Conservation (phyloP, 2,113 vertebrate species). For the Periophthalmus modestus region DNA sequence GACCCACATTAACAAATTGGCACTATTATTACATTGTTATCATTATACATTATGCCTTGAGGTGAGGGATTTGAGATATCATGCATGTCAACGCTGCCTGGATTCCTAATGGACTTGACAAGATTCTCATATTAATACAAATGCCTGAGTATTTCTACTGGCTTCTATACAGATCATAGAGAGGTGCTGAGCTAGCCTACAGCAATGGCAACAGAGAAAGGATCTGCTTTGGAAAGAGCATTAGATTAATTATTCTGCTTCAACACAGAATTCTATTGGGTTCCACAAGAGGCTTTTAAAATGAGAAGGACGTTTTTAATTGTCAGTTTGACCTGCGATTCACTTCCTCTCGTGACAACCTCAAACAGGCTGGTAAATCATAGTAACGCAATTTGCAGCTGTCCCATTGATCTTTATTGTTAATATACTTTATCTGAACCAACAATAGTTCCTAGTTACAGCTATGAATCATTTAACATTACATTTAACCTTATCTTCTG, state of each 20-base stretch:
- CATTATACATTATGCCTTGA: constrained; percentile 10
- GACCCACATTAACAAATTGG: background rate
- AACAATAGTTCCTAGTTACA: background rate
- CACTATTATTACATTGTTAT: background rate
- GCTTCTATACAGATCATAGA: constrained; percentile 20
- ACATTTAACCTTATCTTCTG: background rate
- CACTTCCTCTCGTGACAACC: constrained; percentile 19
- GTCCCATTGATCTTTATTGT: constrained; percentile 27
- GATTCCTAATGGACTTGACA: constrained; percentile 19
- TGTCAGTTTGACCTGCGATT: constrained; percentile 49
- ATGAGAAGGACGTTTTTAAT: constrained; percentile 55
- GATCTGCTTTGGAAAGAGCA: constrained; percentile 35
- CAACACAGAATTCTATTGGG: constrained; percentile 44
- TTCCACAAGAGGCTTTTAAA: constrained; percentile 53
- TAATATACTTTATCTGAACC: constrained; percentile 30
- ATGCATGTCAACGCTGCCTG: constrained; percentile 23
- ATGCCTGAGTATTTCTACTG: constrained; percentile 32
- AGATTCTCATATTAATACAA: constrained; percentile 37
- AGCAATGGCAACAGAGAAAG: constrained; percentile 28
- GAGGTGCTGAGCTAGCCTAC: constrained; percentile 22
- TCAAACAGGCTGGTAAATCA: constrained; percentile 34
- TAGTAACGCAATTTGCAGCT: constrained; percentile 31
- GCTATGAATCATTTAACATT: background rate
- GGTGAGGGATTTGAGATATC: constrained; percentile 7
- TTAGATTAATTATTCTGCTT: constrained; percentile 49